These are phyloP conservation scores for Caenorhabditis imperialis DNA, from an alignment of 2,888 invertebrate genomes.

Conservation along the genomic window DNA sequence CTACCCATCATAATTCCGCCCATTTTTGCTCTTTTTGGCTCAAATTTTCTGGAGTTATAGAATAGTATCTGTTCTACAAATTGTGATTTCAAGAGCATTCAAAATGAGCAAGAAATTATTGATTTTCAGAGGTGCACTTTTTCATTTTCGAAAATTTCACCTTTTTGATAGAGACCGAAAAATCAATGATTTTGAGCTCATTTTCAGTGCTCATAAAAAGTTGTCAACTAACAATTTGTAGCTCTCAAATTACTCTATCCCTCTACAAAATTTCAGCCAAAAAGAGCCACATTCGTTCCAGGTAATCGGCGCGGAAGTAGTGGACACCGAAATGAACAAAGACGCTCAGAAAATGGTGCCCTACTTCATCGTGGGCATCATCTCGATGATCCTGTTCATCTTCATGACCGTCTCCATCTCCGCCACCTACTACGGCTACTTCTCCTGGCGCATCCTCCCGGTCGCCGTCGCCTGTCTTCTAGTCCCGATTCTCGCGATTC, in stretches of 20 bases:
- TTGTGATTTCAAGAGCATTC: no score
- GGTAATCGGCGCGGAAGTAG: constrained; percentile 76
- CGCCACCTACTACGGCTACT: constrained; percentile 60
- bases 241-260: no score
- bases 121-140: background rate
- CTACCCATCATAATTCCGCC: no score
- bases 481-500: constrained; percentile 73
- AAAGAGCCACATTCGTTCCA: constrained; percentile 39
- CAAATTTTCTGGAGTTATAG: no score
- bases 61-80: no score
- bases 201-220: no score
- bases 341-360: constrained; percentile 74
- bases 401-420: constrained; percentile 45
- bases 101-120: no score
- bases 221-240: no score
- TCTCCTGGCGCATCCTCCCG: constrained; percentile 58
- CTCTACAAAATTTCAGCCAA: no score
- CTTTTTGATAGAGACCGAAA: background rate
- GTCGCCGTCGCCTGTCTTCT: constrained; percentile 69
- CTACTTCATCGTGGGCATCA: constrained; percentile 68
- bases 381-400: constrained; percentile 63
- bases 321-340: constrained; percentile 77
- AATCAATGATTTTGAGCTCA: no score
- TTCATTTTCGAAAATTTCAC: background rate
- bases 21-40: no score